These are phyloP conservation scores for Eidolon helvum DNA, from an alignment of 2,113 vertebrate species.

Conservation along the genomic window DNA sequence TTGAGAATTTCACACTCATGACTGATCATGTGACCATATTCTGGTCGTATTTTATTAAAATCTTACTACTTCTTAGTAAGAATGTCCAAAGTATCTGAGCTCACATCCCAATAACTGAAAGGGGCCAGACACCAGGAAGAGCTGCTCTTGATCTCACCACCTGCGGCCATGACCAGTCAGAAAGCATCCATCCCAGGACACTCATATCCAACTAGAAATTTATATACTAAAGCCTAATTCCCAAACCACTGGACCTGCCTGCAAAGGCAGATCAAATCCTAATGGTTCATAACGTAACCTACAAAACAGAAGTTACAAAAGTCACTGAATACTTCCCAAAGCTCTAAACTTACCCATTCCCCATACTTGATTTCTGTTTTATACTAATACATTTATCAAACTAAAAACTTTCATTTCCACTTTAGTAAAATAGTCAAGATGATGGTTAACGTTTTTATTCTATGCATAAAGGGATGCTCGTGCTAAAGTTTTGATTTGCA, in stretches of 20 bases:
- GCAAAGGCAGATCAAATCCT: constrained; percentile 1
- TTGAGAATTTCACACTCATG: constrained; percentile 6
- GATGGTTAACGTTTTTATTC: background rate
- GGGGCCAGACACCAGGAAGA: background rate
- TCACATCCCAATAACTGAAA: background rate
- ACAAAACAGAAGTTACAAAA: background rate
- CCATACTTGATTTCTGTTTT: constrained; percentile 15
- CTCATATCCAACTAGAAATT: background rate
- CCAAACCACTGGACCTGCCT: background rate
- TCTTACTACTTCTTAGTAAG: constrained; percentile 20
- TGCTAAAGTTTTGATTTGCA: background rate
- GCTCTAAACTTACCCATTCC: background rate
- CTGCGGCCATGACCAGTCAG: background rate
- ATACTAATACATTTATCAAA: constrained; percentile 37
- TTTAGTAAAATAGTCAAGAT: background rate
- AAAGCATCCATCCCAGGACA: background rate
- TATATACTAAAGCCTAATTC: background rate
- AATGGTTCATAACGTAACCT: background rate
- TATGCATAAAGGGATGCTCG: background rate
- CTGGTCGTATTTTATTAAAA: background rate
- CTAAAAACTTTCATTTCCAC: background rate
- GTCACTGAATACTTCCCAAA: constrained; percentile 2
- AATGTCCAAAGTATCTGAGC: background rate
- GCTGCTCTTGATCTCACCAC: background rate
- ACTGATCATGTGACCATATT: background rate